These are phyloP conservation scores for Hydrolagus affinis DNA, from an alignment of 2,113 vertebrate species.

Conservation along the genomic window DNA sequence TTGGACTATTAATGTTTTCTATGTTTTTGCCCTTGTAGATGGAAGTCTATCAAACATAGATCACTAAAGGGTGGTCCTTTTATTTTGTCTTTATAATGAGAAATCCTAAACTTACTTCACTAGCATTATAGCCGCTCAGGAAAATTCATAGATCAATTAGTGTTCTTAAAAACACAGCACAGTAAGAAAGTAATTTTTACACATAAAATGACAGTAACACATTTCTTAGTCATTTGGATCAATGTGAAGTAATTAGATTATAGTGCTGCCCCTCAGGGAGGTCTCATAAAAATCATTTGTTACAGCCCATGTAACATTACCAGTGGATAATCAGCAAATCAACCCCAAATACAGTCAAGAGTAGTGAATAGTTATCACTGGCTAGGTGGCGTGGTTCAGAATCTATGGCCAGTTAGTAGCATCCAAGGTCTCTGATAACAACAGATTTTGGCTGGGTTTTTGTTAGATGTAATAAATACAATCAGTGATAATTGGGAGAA, in stretches of 20 bases:
- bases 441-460: no score
- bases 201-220: background rate
- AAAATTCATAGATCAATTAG: background rate
- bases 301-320: no score
- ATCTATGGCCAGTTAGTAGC: no score
- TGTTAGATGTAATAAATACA: no score
- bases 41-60: no score
- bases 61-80: background rate
- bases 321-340: no score
- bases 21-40: background rate
- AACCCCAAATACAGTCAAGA: no score
- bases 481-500: no score
- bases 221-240: slow-evolving; percentile 14
- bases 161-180: slow-evolving; percentile 1
- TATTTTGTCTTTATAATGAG: background rate
- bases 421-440: no score
- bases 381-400: no score
- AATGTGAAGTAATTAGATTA: background rate
- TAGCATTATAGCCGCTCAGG: background rate
- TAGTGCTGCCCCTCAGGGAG: background rate
- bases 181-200: background rate
- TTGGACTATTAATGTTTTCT: background rate
- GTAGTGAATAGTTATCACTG: no score
- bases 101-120: background rate
- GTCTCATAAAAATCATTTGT: no score